These are phyloP conservation scores for Trachelus iudaicus DNA, from an alignment of 2,888 invertebrate genomes.

Conservation along the genomic window DNA sequence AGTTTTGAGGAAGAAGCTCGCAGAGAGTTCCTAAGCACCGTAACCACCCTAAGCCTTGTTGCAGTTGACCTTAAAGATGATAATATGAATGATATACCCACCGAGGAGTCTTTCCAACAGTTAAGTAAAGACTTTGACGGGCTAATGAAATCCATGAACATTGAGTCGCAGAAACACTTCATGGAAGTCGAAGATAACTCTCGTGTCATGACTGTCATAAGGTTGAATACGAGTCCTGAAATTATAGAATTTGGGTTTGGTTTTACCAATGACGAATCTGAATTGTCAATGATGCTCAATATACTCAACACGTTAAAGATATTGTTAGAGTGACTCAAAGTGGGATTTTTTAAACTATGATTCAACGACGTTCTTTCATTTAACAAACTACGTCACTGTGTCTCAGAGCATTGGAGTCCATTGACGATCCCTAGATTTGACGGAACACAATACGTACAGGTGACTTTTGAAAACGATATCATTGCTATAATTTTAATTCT, in stretches of 20 bases:
- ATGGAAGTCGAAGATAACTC: not conserved
- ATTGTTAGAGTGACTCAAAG: not conserved
- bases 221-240: conserved; percentile 42
- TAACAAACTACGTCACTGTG: not conserved
- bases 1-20: conserved; percentile 29
- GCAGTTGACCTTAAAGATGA: not conserved
- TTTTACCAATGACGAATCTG: conserved; percentile 21
- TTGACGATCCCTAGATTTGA: not conserved
- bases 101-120: conserved; percentile 5
- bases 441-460: not conserved
- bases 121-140: conserved; percentile 19
- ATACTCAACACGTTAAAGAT: conserved; percentile 27
- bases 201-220: conserved; percentile 19
- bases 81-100: not conserved
- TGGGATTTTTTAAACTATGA: not conserved
- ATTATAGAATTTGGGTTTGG: conserved; percentile 38
- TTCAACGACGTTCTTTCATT: not conserved
- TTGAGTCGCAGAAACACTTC: conserved; percentile 15
- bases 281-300: conserved; percentile 22
- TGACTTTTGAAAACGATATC: not conserved
- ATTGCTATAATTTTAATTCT: not conserved
- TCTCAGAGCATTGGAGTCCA: too few relatives aligned
- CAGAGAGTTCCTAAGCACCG: conserved; percentile 27
- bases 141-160: conserved; percentile 26
- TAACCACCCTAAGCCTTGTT: conserved; percentile 16